Percentiles rank a stretch among this genome's conserved stretches.
phyloP scores from a whole-genome alignment of 37 sponge, comb jelly and placozoan species.

The Halichondria panicea region DNA sequence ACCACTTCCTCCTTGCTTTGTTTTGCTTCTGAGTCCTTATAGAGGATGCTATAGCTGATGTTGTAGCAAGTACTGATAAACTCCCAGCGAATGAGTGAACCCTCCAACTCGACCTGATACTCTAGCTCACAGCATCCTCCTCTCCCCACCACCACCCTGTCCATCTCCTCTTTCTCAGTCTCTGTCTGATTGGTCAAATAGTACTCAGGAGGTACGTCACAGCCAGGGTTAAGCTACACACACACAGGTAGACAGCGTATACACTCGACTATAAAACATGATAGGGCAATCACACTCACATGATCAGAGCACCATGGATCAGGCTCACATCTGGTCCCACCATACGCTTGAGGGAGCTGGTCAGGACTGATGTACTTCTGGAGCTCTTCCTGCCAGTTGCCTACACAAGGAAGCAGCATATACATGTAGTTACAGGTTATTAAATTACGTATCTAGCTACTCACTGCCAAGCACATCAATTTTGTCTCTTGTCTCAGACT shows the following conservation, averaged over 20 bases:
- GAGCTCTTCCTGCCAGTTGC: slow-evolving; percentile 60
- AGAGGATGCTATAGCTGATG: slow-evolving; percentile 69
- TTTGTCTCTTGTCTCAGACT: slow-evolving; percentile 52
- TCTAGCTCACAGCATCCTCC: too few species aligned
- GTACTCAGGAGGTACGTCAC: slow-evolving; percentile 58
- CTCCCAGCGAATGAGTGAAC: slow-evolving; percentile 59
- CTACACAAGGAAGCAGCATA: neutral
- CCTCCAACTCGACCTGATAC: slow-evolving; percentile 3
- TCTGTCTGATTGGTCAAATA: slow-evolving; percentile 51
- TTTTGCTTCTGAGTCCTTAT: slow-evolving; percentile 28
- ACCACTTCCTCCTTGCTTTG: slow-evolving; percentile 38
- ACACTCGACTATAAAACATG: too few species aligned
- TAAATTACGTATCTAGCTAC: neutral
- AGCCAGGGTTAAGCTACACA: slow-evolving; percentile 28
- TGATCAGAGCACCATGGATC: slow-evolving; percentile 60
- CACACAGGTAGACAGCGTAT: neutral
- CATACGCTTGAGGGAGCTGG: slow-evolving; percentile 60
- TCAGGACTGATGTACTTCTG: slow-evolving; percentile 73
- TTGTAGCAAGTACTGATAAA: slow-evolving; percentile 65
- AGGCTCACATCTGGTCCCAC: slow-evolving; percentile 72
- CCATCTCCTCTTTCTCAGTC: slow-evolving; percentile 53
- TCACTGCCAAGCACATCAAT: slow-evolving; percentile 47
- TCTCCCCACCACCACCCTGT: slow-evolving; percentile 45
- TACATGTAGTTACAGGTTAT: neutral
- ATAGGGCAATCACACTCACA: slow-evolving; percentile 12